phyloP scores from a whole-genome alignment of 2,797 vertebrate species.

The Bryconaethiops microstoma region DNA sequence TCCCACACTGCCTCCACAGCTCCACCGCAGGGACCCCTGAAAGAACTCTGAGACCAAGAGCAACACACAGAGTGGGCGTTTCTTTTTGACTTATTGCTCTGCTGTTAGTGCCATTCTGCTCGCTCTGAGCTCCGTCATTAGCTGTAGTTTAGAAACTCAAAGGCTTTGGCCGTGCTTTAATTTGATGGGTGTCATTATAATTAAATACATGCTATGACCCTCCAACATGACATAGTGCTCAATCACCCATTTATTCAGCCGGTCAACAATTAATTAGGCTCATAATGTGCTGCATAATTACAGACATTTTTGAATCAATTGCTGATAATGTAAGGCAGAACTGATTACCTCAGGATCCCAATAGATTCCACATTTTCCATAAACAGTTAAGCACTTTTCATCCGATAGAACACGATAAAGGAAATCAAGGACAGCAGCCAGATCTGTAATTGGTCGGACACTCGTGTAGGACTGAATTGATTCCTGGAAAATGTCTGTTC shows the following conservation, averaged over 20 bases:
- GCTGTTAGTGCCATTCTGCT: constrained; percentile 40
- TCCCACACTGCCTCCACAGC: constrained; percentile 31
- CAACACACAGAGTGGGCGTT: constrained; percentile 37
- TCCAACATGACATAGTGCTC: constrained; percentile 20
- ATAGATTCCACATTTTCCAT: constrained; percentile 2
- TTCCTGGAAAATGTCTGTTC: constrained; percentile 51
- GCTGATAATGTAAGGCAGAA: constrained; percentile 13
- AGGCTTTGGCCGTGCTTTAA: constrained; percentile 14
- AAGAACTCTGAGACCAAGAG: constrained; percentile 39
- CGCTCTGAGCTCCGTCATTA: constrained; percentile 39
- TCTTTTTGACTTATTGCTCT: constrained; percentile 48
- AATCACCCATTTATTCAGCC: constrained; percentile 42
- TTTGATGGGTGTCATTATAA: constrained; percentile 39
- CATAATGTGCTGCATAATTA: constrained; percentile 5
- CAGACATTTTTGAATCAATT: constrained; percentile 38
- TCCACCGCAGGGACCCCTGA: constrained; percentile 36
- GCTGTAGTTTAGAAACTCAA: constrained; percentile 34
- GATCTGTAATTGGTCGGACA: constrained; percentile 30
- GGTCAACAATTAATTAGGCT: constrained; percentile 37
- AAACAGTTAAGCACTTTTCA: constrained; percentile 6
- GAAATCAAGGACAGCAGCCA: constrained; percentile 37
- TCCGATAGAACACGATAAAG: constrained; percentile 15
- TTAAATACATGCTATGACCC: constrained; percentile 37
- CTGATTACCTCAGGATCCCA: constrained; percentile 28
- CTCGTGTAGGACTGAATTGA: constrained; percentile 39